These are phyloP conservation scores for Rhopalosiphum nymphaeae DNA, from an alignment of 2,888 invertebrate species.

Conservation along the genomic window DNA sequence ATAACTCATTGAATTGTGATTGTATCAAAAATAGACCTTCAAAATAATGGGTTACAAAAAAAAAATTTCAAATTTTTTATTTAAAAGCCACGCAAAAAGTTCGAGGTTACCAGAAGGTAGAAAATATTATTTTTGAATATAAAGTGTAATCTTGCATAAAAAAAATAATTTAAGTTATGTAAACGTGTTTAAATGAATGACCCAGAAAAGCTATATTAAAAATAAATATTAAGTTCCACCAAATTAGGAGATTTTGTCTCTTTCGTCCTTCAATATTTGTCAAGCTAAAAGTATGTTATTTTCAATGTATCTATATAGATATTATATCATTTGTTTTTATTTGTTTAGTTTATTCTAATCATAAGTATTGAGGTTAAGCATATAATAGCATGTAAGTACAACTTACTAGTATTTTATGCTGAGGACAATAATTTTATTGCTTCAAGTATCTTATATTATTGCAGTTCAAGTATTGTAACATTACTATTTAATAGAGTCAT, in stretches of 20 bases:
- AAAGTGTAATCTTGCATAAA: constrained; percentile 4
- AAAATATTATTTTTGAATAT: constrained; percentile 12
- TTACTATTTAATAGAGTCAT: background rate
- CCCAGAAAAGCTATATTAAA: background rate
- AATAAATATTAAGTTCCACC: constrained; percentile 10
- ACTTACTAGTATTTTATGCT: background rate
- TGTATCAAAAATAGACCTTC: background rate
- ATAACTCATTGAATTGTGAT: background rate
- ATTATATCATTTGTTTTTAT: background rate
- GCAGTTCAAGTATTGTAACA: background rate
- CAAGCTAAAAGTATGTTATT: background rate
- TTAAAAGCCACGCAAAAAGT: background rate
- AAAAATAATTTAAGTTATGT: background rate
- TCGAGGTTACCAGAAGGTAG: background rate
- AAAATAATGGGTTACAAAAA: background rate
- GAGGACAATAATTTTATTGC: background rate
- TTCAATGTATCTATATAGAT: background rate
- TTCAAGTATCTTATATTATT: background rate
- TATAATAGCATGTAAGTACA: background rate
- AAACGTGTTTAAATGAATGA: background rate
- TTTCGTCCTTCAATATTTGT: background rate
- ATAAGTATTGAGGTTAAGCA: background rate
- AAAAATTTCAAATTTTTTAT: background rate
- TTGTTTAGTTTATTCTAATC: background rate
- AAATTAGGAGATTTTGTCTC: constrained; percentile 24